Conservation (phyloP, 2,113 vertebrate species). For the Rhizomys pruinosus region DNA sequence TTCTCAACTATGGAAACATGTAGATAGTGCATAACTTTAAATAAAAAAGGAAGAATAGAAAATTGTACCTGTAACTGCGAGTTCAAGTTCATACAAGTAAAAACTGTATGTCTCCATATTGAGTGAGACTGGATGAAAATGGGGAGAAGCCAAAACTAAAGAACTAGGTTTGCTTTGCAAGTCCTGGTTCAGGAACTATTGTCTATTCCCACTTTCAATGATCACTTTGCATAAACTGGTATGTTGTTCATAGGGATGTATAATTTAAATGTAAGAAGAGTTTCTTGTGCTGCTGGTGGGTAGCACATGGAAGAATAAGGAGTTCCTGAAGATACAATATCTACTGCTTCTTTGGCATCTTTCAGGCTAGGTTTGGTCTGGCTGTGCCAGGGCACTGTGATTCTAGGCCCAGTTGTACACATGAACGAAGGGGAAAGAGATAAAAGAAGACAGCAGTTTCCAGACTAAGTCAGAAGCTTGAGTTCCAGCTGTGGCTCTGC, state of each 20-base stretch:
- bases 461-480: not conserved
- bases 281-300: not conserved
- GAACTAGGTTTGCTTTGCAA: not conserved
- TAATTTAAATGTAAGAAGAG: conserved; percentile 36
- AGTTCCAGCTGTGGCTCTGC: not conserved
- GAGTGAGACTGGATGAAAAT: not conserved
- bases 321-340: conserved; percentile 9
- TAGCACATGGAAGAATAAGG: conserved; percentile 17
- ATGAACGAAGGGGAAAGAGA: not conserved
- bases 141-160: not conserved
- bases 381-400: not conserved
- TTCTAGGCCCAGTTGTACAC: not conserved
- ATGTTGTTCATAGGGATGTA: not conserved
- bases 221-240: not conserved
- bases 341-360: conserved; percentile 37
- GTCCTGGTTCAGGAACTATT: conserved; percentile 21
- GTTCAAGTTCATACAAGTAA: not conserved
- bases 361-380: not conserved
- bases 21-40: not conserved
- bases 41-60: not conserved
- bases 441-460: not conserved
- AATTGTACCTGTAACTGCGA: not conserved
- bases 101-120: not conserved
- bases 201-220: conserved; percentile 20
- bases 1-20: not conserved